Percentiles rank a stretch among this genome's conserved stretches.
phyloP scores from a whole-genome alignment of 2,113 vertebrate species.

The Cervus canadensis region DNA sequence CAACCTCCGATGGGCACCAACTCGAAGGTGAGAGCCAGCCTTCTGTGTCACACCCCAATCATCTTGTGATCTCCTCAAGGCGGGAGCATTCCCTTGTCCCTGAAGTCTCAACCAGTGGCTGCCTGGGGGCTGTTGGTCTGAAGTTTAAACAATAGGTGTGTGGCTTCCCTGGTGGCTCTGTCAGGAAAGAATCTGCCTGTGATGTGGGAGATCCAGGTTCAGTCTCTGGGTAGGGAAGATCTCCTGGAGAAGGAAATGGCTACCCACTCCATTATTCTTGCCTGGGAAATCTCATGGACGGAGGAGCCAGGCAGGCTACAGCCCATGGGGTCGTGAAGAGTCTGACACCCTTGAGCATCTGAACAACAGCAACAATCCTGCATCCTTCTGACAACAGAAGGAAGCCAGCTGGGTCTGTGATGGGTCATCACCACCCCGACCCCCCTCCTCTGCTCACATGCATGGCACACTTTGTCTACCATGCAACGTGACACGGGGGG shows the following conservation, averaged over 20 bases:
- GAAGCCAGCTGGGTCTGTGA: too few species aligned
- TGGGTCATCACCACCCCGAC: rapidly evolving
- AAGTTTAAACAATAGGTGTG: not conserved
- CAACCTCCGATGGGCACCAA: not conserved
- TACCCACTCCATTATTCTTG: not conserved
- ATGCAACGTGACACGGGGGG: rapidly evolving
- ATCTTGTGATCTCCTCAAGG: not conserved
- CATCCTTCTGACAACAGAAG: not conserved
- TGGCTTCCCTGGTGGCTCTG: not conserved
- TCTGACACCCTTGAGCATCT: not conserved
- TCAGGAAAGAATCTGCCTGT: not conserved
- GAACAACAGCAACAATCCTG: not conserved
- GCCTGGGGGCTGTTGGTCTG: not conserved
- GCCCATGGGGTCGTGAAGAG: not conserved
- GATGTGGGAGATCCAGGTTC: not conserved
- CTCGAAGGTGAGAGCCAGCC: too few species aligned
- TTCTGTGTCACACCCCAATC: not conserved
- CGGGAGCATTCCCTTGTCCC: not conserved
- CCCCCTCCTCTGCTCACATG: rapidly evolving
- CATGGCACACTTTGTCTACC: rapidly evolving
- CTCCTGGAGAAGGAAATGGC: not conserved
- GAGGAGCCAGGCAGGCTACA: not conserved
- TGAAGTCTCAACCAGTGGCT: not conserved
- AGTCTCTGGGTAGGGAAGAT: not conserved
- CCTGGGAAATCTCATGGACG: not conserved